phyloP scores from a whole-genome alignment of 2,797 vertebrate species.

The Antrozous pallidus region DNA sequence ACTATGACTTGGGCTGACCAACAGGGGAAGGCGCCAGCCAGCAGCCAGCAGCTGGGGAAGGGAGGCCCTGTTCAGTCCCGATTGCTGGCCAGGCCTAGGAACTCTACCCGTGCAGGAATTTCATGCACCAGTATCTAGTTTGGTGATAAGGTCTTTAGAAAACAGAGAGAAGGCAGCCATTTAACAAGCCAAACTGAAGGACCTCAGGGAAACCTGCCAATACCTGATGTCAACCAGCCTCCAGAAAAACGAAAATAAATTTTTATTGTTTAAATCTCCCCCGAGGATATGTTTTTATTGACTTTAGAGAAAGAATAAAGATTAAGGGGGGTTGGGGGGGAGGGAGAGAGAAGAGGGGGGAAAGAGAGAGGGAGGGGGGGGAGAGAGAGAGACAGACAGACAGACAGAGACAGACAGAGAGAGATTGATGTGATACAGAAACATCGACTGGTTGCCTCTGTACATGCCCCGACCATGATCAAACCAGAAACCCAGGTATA shows the following conservation, averaged over 20 bases:
- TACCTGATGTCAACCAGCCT: neutral
- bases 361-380: fast-evolving
- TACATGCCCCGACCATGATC: neutral
- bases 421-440: neutral
- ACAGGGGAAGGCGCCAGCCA: no score
- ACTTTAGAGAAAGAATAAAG: neutral
- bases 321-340: no score
- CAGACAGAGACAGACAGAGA: neutral
- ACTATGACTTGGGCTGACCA: no score
- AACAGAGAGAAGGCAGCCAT: neutral
- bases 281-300: neutral
- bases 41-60: no score
- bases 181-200: neutral
- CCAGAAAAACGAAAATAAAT: neutral
- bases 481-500: neutral
- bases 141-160: neutral
- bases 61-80: no score
- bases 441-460: neutral
- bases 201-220: neutral
- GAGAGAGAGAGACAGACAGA: no score
- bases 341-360: no score
- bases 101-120: no score
- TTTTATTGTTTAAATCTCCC: neutral
- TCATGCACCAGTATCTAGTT: no score
- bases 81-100: no score